A percentile compares a stretch with the other conserved stretches of the same genome.
These are phyloP conservation scores for Drosophila glabriapex DNA, from an alignment of 2,888 invertebrate genomes.

Conservation along the genomic window DNA sequence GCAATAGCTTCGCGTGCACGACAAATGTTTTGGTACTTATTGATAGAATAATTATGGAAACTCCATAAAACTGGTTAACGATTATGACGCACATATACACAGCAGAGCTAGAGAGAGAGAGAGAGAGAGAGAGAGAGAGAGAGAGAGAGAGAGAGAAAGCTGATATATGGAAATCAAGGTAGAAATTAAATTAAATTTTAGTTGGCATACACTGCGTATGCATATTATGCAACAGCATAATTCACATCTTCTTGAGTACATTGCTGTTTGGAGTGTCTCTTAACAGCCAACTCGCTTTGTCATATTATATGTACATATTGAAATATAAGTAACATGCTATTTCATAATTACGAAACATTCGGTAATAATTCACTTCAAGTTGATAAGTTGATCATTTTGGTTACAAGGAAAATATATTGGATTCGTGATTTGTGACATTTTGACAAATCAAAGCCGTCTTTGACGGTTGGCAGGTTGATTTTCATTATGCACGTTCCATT, in stretches of 20 bases:
- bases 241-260: not conserved
- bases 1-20: slow-evolving; percentile 60
- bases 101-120: not conserved
- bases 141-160: not conserved
- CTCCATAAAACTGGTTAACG: slow-evolving; percentile 77
- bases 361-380: not conserved
- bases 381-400: not conserved
- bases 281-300: not conserved
- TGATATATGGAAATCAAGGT: not conserved
- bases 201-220: slow-evolving; percentile 41
- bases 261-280: not conserved
- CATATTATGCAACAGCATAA: slow-evolving; percentile 11
- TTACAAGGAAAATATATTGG: not conserved
- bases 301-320: not conserved
- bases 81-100: slow-evolving; percentile 59
- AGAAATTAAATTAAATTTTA: slow-evolving; percentile 22
- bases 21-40: slow-evolving; percentile 79
- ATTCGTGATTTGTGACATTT: not conserved
- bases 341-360: not conserved
- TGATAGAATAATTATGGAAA: slow-evolving; percentile 79
- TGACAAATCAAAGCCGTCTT: not conserved
- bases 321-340: not conserved
- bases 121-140: not conserved
- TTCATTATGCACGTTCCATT: not conserved
- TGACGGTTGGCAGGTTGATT: not conserved